A percentile compares a stretch with the other conserved stretches of the same genome.
These are phyloP conservation scores for Agonum fuliginosum DNA, from an alignment of 2,888 invertebrate species.

Conservation along the genomic window DNA sequence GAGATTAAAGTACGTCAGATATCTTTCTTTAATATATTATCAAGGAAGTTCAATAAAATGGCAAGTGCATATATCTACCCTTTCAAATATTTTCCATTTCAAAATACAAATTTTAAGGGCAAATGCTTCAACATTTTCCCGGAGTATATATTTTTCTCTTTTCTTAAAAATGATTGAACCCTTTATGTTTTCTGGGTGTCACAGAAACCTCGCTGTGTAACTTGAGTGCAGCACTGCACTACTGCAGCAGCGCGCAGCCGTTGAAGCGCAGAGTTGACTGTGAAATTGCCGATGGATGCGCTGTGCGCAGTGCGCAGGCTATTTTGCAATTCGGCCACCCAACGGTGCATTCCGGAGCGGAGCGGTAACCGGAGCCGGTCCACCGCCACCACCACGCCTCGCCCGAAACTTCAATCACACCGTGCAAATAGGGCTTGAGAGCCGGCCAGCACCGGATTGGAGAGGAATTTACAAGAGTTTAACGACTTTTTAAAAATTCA, in stretches of 20 bases:
- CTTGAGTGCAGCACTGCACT: conserved; percentile 33
- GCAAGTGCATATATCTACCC: too few relatives aligned
- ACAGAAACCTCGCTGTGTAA: too few relatives aligned
- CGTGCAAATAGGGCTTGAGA: conserved; percentile 45
- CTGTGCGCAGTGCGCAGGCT: conserved; percentile 13
- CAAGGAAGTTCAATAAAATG: too few relatives aligned
- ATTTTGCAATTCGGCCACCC: conserved; percentile 59
- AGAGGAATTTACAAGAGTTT: background rate
- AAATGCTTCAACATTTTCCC: too few relatives aligned
- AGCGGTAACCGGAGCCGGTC: conserved; percentile 41
- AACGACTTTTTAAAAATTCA: background rate
- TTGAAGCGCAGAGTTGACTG: conserved; percentile 1
- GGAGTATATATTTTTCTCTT: too few relatives aligned
- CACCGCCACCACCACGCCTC: conserved; percentile 1
- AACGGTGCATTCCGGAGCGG: conserved; percentile 43
- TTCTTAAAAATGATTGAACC: too few relatives aligned
- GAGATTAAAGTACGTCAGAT: too few relatives aligned
- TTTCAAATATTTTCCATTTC: too few relatives aligned
- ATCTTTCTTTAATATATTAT: too few relatives aligned
- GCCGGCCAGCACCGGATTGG: background rate
- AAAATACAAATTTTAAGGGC: too few relatives aligned
- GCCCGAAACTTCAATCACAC: conserved; percentile 53
- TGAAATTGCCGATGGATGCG: conserved; percentile 39
- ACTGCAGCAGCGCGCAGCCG: background rate
- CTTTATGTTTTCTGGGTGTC: too few relatives aligned